Base-by-base conservation (phyloP, 2,113 vertebrate species). In the Myrmecobius fasciatus region DNA sequence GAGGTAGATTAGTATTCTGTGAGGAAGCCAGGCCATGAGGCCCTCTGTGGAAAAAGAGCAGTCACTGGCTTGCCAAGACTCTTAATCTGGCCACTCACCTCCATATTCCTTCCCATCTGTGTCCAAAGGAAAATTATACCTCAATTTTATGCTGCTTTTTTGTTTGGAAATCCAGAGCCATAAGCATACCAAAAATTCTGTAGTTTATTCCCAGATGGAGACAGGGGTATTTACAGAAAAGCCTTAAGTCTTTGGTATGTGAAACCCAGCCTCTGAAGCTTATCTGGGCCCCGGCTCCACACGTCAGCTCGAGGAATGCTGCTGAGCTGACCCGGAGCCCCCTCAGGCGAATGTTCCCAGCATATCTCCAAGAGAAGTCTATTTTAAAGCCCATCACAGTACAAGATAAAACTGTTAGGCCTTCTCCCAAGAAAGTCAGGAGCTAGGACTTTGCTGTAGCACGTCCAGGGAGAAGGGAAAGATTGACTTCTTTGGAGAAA, bases 381-480 rank as follows among this genome's bases (percentile, higher is more conserved):
- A 93, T 96, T 96, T 97, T 97, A 97, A 95, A 97, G 95, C 88
- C 47, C 51, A 17, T 96, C 3, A 9, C 60, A 93, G 95, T 92
- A 95, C 93, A 92, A 95, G 94, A 95, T 95, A 95, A 96, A 97
- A 94, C 94, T 92, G 94, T 95, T 95, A 95, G 93, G 91, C 92
- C 96, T 88, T 91, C 96, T 95, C 96, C 97, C 91, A 90, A 83
- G 90, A 60, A 90, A 95, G 88, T 95, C 49, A 89, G 91, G 94
- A 54, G 20, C 60, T n/a, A n/a, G 46, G 53, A 8, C 93, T 91
- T 53, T 90, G 95, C 91, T 67, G 22, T 47, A 36, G 28, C 93
- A 31, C 90, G 31, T 90, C 10, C 91, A 89, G 93, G 17, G 46
- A 93, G 93, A 94, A 67, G 53, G 91, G 93, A 96, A 91, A 96